Evolutionary conservation across 2,888 invertebrate genomes (phyloP), one percentile per base, ranked within the genome.

Genomic region (Platycheirus rosarum): DNA sequence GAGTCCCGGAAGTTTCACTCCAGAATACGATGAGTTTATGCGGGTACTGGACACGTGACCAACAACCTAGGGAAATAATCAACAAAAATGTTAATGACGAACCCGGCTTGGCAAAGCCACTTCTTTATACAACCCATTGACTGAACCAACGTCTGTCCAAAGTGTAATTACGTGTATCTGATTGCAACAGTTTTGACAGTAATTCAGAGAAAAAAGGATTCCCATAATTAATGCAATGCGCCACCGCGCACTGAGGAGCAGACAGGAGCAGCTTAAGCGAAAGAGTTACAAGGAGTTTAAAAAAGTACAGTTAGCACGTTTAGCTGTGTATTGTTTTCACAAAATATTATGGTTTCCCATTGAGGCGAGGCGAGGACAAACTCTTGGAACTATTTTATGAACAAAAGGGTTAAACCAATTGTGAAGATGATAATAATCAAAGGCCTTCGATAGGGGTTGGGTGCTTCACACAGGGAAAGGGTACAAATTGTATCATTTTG

Each of bases 1-100:
- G 60, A 65, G 84, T 65, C 85, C n/a, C 85, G 85, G 85, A 86
- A 86, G 85, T 85, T 85, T 85, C 85, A 85, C 77, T 85, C 84
- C 62, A 84, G 75, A 60, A 32, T 70, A 70, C 85, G 85, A 85
- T 84, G 85, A 85, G 75, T 84, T 84, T 75, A 86, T 86, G 85
- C 85, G 85, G 85, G 85, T 60, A 77, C 79, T 82, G 85, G 85
- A 70, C 85, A 86, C 85, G 85, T 86, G 85, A 85, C 85, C 85
- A 73, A 40, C 71, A 71, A 62, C 55, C 66, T 48, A 68, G 69
- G 73, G 69, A 84, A 78, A 74, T 65, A 84, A 84, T 84, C 84
- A 84, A 78, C 78, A 73, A 68, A 60, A 82, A 78, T 73, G 78
- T 84, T 84, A 84, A 84, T 84, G 84, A 84, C 73, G 84, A 78